phyloP scores from a whole-genome alignment of 2,888 invertebrate species.

The Rutpela maculata region DNA sequence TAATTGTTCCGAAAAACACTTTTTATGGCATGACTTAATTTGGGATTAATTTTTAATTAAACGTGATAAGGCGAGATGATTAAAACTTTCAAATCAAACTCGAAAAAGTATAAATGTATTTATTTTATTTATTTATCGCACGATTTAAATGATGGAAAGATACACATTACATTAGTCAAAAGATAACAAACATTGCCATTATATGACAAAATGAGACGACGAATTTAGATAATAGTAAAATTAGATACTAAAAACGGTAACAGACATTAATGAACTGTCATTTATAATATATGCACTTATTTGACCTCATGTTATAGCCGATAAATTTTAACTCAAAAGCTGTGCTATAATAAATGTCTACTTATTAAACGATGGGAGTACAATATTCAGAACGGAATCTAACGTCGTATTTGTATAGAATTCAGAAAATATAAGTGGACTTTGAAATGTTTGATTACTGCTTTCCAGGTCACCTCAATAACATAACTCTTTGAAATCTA shows the following conservation, averaged over 20 bases:
- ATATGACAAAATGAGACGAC: background rate
- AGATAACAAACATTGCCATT: background rate
- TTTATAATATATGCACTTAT: too few species aligned
- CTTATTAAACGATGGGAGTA: too few species aligned
- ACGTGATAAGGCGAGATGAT: background rate
- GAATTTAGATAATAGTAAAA: background rate
- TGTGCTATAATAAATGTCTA: too few species aligned
- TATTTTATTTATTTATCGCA: slow-evolving; percentile 1
- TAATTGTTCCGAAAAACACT: background rate
- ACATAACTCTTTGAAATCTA: too few species aligned
- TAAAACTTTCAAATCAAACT: background rate
- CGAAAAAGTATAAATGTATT: background rate
- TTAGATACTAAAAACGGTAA: background rate
- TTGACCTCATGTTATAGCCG: too few species aligned
- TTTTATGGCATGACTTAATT: background rate
- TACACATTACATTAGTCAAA: background rate
- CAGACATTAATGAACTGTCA: background rate
- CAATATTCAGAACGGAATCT: too few species aligned
- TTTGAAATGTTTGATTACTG: too few species aligned
- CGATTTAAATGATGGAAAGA: background rate
- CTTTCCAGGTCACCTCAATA: too few species aligned
- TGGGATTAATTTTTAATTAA: background rate
- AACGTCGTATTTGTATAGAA: too few species aligned
- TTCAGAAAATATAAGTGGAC: too few species aligned
- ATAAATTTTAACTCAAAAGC: too few species aligned